phyloP scores from a whole-genome alignment of 2,797 vertebrate species.

The Spinus olivaceus region DNA sequence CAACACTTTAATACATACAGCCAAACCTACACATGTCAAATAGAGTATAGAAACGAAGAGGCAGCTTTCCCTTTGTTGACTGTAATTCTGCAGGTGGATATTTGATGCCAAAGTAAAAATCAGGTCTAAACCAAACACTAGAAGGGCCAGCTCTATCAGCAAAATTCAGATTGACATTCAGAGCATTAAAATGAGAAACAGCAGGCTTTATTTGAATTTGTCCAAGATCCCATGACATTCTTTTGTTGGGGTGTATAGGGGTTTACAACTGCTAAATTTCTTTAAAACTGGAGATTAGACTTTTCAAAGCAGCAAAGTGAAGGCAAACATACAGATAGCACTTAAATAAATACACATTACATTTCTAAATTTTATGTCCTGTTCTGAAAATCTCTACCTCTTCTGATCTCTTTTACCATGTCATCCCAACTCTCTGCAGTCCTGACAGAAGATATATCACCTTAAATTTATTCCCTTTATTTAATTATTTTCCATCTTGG shows the following conservation, averaged over 20 bases:
- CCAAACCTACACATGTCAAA: slow-evolving; percentile 25
- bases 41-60: neutral
- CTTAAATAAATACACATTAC: neutral
- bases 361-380: neutral
- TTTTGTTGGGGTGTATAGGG: neutral
- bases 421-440: neutral
- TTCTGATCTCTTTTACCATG: neutral
- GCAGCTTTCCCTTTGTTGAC: neutral
- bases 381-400: neutral
- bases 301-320: neutral
- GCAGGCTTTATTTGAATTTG: neutral
- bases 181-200: neutral
- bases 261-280: neutral
- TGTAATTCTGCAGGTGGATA: neutral
- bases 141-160: neutral
- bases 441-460: neutral
- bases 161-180: neutral
- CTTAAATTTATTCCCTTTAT: neutral
- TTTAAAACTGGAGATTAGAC: neutral
- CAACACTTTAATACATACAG: slow-evolving; percentile 29
- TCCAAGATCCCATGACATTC: neutral
- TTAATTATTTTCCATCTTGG: neutral
- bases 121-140: neutral
- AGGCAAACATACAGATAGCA: neutral
- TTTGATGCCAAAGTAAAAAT: neutral